Conservation (phyloP, 2,888 invertebrate species). For the Alcis repandata region DNA sequence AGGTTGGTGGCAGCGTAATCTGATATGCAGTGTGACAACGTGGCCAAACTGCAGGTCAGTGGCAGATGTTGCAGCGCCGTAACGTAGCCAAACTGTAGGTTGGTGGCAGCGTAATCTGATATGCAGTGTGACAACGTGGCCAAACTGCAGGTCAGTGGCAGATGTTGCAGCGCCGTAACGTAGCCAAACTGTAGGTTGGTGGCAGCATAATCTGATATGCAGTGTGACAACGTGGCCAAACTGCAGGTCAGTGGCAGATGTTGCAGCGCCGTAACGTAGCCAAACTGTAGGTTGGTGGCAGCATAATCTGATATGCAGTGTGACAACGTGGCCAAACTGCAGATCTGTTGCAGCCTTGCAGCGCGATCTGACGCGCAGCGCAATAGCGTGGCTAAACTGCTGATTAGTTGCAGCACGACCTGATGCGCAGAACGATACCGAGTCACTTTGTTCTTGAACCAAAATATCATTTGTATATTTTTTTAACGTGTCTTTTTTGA, state of each 20-base stretch:
- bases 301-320: too few relatives aligned
- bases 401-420: too few relatives aligned
- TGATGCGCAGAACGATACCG: too few relatives aligned
- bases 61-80: background rate
- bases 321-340: too few relatives aligned
- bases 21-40: slow-evolving; percentile 93
- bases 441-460: too few relatives aligned
- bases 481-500: too few relatives aligned
- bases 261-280: background rate
- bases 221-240: slow-evolving; percentile 91
- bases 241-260: background rate
- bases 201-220: slow-evolving; percentile 91
- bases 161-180: background rate
- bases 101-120: slow-evolving; percentile 92
- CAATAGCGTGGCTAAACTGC: too few relatives aligned
- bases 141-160: slow-evolving; percentile 7
- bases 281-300: too few relatives aligned
- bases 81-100: background rate
- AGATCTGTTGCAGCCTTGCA: too few relatives aligned
- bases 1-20: slow-evolving; percentile 91
- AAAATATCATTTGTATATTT: too few relatives aligned
- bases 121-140: slow-evolving; percentile 93
- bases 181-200: too few relatives aligned
- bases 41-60: slow-evolving; percentile 73
- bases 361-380: too few relatives aligned